These are phyloP conservation scores for Andricus quercusramuli DNA, from an alignment of 2,888 invertebrate species.

Conservation along the genomic window DNA sequence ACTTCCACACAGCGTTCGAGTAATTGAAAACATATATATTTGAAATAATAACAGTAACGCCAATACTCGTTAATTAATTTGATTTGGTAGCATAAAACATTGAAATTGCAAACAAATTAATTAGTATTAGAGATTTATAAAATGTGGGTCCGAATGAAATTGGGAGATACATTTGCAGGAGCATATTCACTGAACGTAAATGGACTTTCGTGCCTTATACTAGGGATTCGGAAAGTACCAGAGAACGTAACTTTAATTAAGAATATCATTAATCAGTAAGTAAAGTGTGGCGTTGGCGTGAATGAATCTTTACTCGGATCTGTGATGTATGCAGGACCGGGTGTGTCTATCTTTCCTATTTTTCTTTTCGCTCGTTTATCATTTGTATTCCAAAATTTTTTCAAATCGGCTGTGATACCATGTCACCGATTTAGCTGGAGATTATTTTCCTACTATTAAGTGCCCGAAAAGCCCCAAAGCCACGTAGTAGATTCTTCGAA, in stretches of 20 bases:
- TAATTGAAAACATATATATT: no score
- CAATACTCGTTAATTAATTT: no score
- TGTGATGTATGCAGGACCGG: conserved; percentile 2
- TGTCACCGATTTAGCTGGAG: no score
- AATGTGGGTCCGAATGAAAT: background rate
- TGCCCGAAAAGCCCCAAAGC: no score
- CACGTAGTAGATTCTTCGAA: no score
- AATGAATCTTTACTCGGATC: conserved; percentile 19
- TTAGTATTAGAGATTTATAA: background rate
- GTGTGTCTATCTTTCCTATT: conserved; percentile 27
- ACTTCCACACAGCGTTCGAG: no score
- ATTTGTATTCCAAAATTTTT: background rate
- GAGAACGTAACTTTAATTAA: conserved; percentile 22
- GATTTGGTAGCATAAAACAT: no score
- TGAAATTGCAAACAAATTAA: no score
- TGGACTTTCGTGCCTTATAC: background rate
- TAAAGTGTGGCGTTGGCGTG: conserved; percentile 32
- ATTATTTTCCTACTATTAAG: no score
- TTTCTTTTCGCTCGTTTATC: conserved; percentile 19
- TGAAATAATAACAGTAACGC: no score
- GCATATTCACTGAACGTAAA: background rate
- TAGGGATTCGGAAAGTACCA: background rate
- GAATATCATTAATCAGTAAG: conserved; percentile 36
- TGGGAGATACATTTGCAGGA: background rate
- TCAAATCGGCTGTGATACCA: no score